Percentiles rank a stretch among this genome's conserved stretches.
Conservation (phyloP, 2,113 vertebrate species). For the Urocolius indicus region DNA sequence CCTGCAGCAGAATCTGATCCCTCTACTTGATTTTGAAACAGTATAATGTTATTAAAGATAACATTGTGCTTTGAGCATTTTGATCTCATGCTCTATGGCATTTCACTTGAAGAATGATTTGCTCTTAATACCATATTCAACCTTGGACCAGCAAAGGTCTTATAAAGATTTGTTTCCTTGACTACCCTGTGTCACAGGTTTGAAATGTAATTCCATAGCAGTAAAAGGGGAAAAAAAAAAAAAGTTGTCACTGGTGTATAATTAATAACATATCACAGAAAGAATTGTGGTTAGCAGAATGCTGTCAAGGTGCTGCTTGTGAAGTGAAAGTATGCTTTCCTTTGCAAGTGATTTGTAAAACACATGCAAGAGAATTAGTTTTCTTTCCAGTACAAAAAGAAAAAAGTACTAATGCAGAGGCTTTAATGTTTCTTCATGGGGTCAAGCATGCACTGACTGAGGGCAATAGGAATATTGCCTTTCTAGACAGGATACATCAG, state of each 20-base stretch:
- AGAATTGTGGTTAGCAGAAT: neutral
- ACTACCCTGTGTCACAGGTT: neutral
- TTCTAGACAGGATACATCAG: neutral
- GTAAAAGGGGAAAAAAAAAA: neutral
- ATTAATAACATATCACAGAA: neutral
- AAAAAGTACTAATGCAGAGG: neutral
- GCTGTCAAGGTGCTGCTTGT: neutral
- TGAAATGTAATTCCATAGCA: conserved; percentile 11
- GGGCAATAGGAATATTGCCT: neutral
- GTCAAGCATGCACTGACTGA: neutral
- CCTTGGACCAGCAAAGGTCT: neutral
- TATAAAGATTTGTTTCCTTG: conserved; percentile 47
- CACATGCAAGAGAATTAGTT: neutral
- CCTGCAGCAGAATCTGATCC: neutral
- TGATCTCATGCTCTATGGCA: neutral
- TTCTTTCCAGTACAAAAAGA: neutral
- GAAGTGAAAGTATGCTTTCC: neutral
- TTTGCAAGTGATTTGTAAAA: neutral
- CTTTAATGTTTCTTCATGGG: neutral
- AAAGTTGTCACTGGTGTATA: neutral
- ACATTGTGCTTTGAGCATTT: neutral
- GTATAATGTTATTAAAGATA: neutral
- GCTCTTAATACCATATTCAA: neutral
- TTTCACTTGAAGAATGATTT: conserved; percentile 27
- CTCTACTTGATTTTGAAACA: neutral